Base-by-base conservation (phyloP, 2,113 vertebrate genomes). In the Toxotes jaculatrix region DNA sequence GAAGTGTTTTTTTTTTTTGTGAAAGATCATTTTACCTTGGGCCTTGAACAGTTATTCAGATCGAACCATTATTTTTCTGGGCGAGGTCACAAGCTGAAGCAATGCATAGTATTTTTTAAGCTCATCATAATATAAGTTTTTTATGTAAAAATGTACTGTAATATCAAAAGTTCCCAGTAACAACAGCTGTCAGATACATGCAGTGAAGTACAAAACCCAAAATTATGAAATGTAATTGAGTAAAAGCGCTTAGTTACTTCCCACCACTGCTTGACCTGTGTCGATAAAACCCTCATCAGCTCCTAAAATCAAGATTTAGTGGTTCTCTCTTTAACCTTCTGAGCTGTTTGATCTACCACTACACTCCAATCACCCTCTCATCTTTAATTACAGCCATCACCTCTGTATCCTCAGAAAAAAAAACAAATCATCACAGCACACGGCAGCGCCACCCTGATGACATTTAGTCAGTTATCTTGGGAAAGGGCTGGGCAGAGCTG, bases 381-480 rank as follows among this genome's bases (percentile, higher is more conserved):
- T 89, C 77, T 65, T 77, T 87, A 88, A 89, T 87, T 83, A 80
- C 78, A 70, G 17, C 68, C 59, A 78, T 83, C 73, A 84, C 79
- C 85, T 82, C 51, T 1, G 19, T 71, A 63, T 85, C 70, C 70
- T 66, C 64, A 61, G 40, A 56, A 62, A 75, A 32, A 40, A 55
- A 32, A 40, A 55, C 43, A 66, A 76, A 88, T 83, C 75, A 85
- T 74, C 32, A 7, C 62, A 27, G 69, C 42, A 47, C 71, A 71
- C 38, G 38, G 74, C 40, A 63, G 43, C 42, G 5, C 40, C 49
- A 32, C 68, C 40, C 57, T 27, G 47, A 72, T 90, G 87, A 87
- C 88, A 91, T 92, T 92, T 85, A 78, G 59, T 14, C n/a, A 40
- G 83, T 88, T 91, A 91, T 90, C 91, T 91, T 63, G 27, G 73